Conservation (phyloP, 2,888 invertebrate genomes). For the Spisula subtruncata region DNA sequence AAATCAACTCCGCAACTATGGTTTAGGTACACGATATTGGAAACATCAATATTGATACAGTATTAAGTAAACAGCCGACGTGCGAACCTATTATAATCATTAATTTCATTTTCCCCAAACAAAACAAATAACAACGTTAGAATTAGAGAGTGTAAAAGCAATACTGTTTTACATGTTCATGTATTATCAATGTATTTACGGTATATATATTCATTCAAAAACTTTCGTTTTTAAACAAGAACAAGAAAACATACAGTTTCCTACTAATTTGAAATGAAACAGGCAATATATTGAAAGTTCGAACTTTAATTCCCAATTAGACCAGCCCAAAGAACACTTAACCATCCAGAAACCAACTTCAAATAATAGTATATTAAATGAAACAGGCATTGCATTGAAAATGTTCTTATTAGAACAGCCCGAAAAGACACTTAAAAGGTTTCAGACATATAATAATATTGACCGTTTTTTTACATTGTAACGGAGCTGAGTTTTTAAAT, state of each 20-base stretch:
- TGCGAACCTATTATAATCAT: constrained; percentile 40
- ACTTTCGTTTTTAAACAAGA: background rate
- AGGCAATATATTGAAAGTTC: too few species aligned
- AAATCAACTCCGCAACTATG: background rate
- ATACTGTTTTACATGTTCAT: background rate
- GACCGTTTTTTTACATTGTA: too few species aligned
- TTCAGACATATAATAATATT: too few species aligned
- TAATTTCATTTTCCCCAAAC: constrained; percentile 23
- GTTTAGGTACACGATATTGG: constrained; percentile 41
- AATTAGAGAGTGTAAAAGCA: background rate
- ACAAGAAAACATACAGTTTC: background rate
- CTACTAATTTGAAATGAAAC: too few species aligned
- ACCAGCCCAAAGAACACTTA: background rate
- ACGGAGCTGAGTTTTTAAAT: too few species aligned
- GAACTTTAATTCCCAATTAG: too few species aligned
- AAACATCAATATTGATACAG: constrained; percentile 46
- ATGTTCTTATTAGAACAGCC: too few species aligned
- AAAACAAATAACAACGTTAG: constrained; percentile 2
- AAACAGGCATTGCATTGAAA: too few species aligned
- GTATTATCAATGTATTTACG: background rate
- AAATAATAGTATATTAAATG: background rate
- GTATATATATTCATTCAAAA: background rate
- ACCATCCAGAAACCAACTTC: background rate
- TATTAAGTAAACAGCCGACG: constrained; percentile 7
- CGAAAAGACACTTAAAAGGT: too few species aligned